A percentile compares a stretch with the other conserved stretches of the same genome.
These are phyloP conservation scores for Lysandra coridon DNA, from an alignment of 2,888 invertebrate species.

Conservation along the genomic window DNA sequence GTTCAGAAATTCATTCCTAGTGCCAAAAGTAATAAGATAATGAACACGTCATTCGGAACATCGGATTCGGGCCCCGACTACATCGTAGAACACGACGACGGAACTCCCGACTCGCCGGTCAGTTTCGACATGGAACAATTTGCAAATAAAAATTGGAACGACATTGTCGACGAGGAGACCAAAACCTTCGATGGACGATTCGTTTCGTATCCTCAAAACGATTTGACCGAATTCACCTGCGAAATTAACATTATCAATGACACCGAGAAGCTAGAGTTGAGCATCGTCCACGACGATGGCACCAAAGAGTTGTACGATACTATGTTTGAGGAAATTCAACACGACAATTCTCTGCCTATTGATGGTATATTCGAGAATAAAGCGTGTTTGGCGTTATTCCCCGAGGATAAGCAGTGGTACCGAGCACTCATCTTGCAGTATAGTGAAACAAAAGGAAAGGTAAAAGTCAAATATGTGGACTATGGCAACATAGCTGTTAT, in stretches of 20 bases:
- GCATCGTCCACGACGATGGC: constrained; percentile 62
- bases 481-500: constrained; percentile 85
- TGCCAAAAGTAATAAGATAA: constrained; percentile 13
- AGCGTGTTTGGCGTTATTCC: constrained; percentile 83
- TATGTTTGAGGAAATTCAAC: constrained; percentile 75
- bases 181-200: constrained; percentile 42
- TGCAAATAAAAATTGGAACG: constrained; percentile 58
- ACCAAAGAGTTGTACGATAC: constrained; percentile 65
- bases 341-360: constrained; percentile 62
- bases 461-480: constrained; percentile 86
- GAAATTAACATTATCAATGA: constrained; percentile 60
- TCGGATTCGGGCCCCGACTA: constrained; percentile 62
- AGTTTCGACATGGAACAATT: constrained; percentile 49
- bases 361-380: constrained; percentile 68
- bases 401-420: constrained; percentile 85
- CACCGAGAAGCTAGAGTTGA: constrained; percentile 56
- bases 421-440: constrained; percentile 82
- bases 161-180: constrained; percentile 54
- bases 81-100: constrained; percentile 53
- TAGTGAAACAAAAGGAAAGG: constrained; percentile 59
- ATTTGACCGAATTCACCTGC: constrained; percentile 55
- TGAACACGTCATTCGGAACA: constrained; percentile 39
- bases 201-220: constrained; percentile 49
- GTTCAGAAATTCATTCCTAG: constrained; percentile 52
- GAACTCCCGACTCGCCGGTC: constrained; percentile 43